Percentiles rank a stretch among this genome's conserved stretches.
phyloP scores from a whole-genome alignment of 2,797 vertebrate species.

The Lerista edwardsae region DNA sequence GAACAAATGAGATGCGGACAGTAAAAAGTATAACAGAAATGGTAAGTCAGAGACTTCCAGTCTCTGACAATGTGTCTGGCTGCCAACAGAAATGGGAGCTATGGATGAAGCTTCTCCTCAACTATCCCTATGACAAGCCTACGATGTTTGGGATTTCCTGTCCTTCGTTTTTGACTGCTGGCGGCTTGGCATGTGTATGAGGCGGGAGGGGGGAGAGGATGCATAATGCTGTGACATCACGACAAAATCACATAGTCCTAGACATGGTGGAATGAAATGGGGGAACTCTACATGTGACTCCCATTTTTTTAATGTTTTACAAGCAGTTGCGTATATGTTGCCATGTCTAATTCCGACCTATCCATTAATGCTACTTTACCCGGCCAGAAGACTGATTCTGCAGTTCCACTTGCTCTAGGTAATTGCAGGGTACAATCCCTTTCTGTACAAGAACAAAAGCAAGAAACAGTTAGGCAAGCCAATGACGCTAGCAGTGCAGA shows the following conservation, averaged over 20 bases:
- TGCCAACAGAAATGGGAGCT: neutral
- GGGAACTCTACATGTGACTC: no score
- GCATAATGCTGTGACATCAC: neutral
- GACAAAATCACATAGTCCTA: neutral
- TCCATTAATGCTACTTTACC: neutral
- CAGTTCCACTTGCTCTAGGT: conserved; percentile 88
- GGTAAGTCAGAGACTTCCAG: neutral
- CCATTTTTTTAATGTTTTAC: neutral
- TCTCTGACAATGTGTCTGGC: neutral
- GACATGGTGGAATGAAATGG: no score
- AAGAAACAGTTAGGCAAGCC: neutral
- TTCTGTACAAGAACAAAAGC: conserved; percentile 73
- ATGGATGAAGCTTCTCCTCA: neutral
- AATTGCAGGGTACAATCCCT: conserved; percentile 95
- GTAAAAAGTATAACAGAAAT: neutral
- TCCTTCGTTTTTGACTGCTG: neutral
- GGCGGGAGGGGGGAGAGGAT: neutral
- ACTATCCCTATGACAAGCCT: neutral
- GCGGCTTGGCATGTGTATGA: neutral
- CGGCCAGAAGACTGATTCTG: conserved; percentile 69
- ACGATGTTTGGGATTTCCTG: neutral
- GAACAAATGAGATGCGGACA: neutral
- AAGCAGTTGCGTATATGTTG: neutral
- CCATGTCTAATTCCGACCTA: neutral
- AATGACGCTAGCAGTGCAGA: neutral